Base-by-base conservation (phyloP, 2,113 vertebrate genomes). In the Rutilus rutilus region DNA sequence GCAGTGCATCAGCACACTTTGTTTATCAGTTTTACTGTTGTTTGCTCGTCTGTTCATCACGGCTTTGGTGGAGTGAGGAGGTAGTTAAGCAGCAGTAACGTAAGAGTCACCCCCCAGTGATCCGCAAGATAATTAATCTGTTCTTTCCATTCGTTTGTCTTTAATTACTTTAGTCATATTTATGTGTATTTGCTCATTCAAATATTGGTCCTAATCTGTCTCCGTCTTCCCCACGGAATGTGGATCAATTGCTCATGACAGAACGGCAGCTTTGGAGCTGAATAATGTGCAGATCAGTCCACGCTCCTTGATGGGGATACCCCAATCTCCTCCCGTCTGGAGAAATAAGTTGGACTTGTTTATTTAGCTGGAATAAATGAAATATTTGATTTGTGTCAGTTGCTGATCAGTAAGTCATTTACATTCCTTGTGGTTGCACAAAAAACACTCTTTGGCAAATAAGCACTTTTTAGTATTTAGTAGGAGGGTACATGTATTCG, bases 141-240 rank as follows among this genome's bases (percentile, higher is more conserved):
- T 88, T 86, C 62, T 86, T 83, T 85, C 79, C 67, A 6, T 88
- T 87, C 27, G 57, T 75, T 86, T 91, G 30, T 45, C 17, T 50
- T 87, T 91, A 89, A 91, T 89, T 86, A 89, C 87, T 84, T 88
- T 39, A 86, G 87, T 81, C 85, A 82, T 84, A 88, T 85, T 76
- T 75, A 52, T 52, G 67, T 82, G 85, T 54, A 50, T 81, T 86
- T 82, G 62, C 79, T 85, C 78, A 9, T 87, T 76, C 85, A 64
- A 78, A 81, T 86, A 80, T 88, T 42, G 65, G 82, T 83, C 78
- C 65, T 86, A 83, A 83, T 89, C 69, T 11, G 67, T 90, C 33
- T 80, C 30, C 71, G 77, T 85, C 86, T 80, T 84, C 60, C 78
- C 47, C 27, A 78, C 3, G 81, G 86, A 87, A 76, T 84, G 69